Evolutionary conservation across 2,113 vertebrate genomes (phyloP).

Genomic region (Xyliphius kryptos): DNA sequence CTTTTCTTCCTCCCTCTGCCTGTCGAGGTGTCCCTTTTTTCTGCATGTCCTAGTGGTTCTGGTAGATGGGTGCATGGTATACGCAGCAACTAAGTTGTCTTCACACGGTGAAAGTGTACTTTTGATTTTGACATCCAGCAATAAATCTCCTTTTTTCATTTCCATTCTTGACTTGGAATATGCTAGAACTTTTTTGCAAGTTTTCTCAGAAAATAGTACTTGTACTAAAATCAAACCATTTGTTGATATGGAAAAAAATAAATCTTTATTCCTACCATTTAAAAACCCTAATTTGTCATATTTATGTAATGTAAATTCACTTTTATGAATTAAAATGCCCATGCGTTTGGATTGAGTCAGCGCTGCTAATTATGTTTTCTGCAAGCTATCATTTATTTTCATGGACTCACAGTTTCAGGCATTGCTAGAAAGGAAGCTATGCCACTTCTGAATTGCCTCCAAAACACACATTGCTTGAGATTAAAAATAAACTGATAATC

Average conservation of each 20-base stretch:
- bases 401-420: too few relatives aligned
- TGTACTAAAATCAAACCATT: constrained; percentile 73
- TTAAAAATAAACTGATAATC: too few relatives aligned
- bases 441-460: too few relatives aligned
- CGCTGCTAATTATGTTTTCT: too few relatives aligned
- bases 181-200: constrained; percentile 87
- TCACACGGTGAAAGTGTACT: constrained; percentile 79
- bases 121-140: constrained; percentile 95
- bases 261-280: constrained; percentile 84
- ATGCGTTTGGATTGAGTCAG: too few relatives aligned
- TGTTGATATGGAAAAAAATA: constrained; percentile 79
- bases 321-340: too few relatives aligned
- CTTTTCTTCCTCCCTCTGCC: constrained; percentile 34
- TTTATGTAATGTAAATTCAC: constrained; percentile 45
- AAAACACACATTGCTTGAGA: too few relatives aligned
- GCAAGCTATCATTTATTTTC: too few relatives aligned
- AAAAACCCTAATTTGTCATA: constrained; percentile 67
- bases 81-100: constrained; percentile 90
- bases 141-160: constrained; percentile 81
- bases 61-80: constrained; percentile 98
- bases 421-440: too few relatives aligned
- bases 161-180: constrained; percentile 75
- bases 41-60: constrained; percentile 98
- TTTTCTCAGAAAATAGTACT: constrained; percentile 83
- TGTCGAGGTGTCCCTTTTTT: constrained; percentile 50